Base-by-base conservation (phyloP, 2,888 invertebrate species). In the Drosophila limbata region DNA sequence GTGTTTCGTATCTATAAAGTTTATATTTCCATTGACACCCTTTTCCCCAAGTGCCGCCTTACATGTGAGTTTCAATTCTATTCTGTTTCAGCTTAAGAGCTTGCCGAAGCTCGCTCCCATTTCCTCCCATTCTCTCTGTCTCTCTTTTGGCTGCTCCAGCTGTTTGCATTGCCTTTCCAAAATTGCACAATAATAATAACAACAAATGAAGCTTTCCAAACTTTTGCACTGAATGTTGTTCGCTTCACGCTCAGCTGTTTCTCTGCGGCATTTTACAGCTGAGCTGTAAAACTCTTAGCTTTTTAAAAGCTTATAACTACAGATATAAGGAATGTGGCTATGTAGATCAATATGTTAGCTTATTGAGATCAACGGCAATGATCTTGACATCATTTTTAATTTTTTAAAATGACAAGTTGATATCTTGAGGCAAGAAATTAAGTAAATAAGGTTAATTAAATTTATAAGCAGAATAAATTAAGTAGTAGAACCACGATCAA, bases 21-120 rank as follows among this genome's bases (percentile, higher is more conserved):
- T 81, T 67, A 33, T 61, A 73, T 69, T 88, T 89, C 90, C 88
- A 89, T 82, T 89, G 88, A 89, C 90, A 90, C 85, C 80, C 83
- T 85, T 85, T 81, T 84, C 62, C 73, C 84, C 77, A 67, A 69
- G 44, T 55, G 48, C 62, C 40, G 68, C 47, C 55, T 19, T 42
- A 52, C 52, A 45, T 67, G 35, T 37, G 25, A 37, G 69, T 85
- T 77, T 50, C 82, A 51, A 40, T 75, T 55, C 64, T 79, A 64
- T 9, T 66, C 3, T 28, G 68, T 74, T 69, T 44, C 63, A 8
- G 19, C 13, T 5, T 3, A 13, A 50, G 45, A 72, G 74, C 72
- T 71, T 55, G 1, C 21, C n/a, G 11, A 55, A 76, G 65, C 39
- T 66, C 42, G 19, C 44, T 60, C 48, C 15, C 44, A 21, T 13